phyloP scores from a whole-genome alignment of 1,140 invertebrate genomes.

The Drosophila albomicans region DNA sequence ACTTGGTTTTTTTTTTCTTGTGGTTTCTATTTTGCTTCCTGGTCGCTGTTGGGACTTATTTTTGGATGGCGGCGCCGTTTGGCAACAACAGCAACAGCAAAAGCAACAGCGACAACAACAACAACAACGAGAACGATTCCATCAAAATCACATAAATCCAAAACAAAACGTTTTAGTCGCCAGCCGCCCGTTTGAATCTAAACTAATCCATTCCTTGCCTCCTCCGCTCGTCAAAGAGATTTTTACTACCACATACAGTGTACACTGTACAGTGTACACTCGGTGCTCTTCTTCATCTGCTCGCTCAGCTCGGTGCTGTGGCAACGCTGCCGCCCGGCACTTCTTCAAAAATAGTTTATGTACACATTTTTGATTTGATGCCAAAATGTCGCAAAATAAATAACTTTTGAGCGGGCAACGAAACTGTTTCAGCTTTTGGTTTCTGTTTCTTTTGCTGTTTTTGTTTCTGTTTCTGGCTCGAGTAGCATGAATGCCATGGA shows the following conservation, averaged over 20 bases:
- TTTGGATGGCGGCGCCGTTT: constrained; percentile 63
- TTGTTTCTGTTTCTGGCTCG: neutral
- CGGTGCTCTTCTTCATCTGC: neutral
- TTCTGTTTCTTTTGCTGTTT: neutral
- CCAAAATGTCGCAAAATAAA: constrained; percentile 78
- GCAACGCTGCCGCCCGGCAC: constrained; percentile 13
- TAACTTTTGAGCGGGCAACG: constrained; percentile 57
- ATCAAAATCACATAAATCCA: constrained; percentile 82
- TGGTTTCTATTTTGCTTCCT: constrained; percentile 21
- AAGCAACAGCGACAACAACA: too few species aligned
- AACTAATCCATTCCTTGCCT: constrained; percentile 17
- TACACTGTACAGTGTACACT: neutral
- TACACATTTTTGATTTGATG: constrained; percentile 80
- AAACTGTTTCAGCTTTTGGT: neutral
- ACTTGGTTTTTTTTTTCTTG: too few species aligned
- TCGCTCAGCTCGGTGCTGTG: constrained; percentile 5
- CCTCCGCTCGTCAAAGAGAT: too few species aligned
- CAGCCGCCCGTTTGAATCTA: constrained; percentile 49
- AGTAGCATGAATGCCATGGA: constrained; percentile 18
- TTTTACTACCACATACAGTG: neutral
- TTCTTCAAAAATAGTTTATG: constrained; percentile 80
- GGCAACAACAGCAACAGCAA: constrained; percentile 44
- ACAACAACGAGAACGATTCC: constrained; percentile 49
- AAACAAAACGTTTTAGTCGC: constrained; percentile 77
- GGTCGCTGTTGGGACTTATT: constrained; percentile 55